Evolutionary conservation across 1,140 invertebrate genomes (phyloP), one percentile per base, ranked within the genome.

Genomic region (Ceratosolen solmsi): DNA sequence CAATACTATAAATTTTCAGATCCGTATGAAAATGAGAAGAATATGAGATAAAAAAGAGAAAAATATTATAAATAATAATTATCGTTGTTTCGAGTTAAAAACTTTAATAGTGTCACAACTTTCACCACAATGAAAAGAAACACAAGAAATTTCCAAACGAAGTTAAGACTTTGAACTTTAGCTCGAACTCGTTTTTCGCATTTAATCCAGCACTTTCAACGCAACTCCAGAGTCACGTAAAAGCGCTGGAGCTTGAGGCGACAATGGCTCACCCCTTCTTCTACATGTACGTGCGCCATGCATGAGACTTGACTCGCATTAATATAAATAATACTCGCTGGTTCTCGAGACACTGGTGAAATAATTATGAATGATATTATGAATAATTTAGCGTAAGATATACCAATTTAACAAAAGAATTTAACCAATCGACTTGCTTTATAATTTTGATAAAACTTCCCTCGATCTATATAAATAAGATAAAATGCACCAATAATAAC

Each of bases 201-300:
- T 77, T 82, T 82, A 70, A 82, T 82, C 73, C 51, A 30, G 33
- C 80, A 70, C 20, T 75, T 70, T 2, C 20, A 49, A 27, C 41
- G 33, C 49, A 38, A 25, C 38, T 49, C 36, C 33, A 25, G 60
- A 75, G 58, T 75, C 72, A 68, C 79, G 71, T 75, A 81, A 75
- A 75, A n/a, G 71, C 38, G 15, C 49, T 58, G 27, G 0, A 49
- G 33, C 8, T 20, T 20, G 11, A 8, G n/a, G 60, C 17, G 8
- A 20, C 71, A 56, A 56, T 74, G 17, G 25, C 46, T 49, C 30
- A 46, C 8, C 49, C 51, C 36, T 36, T 25, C 36, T n/a, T 17
- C 11, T 60, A 77, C 36, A 36, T 22, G 22, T 68, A 56, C 51
- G 77, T 54, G 68, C 41, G 27, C 77, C 68, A 60, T 72, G 25